Evolutionary conservation across 2,113 vertebrate species (phyloP), one percentile per base, ranked within the genome.

Genomic region (Harpagus bidentatus): DNA sequence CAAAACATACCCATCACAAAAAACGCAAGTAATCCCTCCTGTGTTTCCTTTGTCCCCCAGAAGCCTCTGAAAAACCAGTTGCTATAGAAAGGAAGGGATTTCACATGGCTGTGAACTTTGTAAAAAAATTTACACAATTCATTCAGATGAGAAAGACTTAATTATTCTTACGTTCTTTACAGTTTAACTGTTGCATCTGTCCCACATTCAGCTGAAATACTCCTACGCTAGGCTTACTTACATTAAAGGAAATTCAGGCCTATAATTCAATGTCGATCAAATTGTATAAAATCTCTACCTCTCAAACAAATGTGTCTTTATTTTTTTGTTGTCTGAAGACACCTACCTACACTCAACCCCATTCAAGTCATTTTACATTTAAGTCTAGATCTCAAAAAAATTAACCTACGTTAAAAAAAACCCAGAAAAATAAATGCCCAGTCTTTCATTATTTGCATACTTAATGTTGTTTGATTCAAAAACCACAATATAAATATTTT

Each of bases 401-500:
- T 22, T 73, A 74, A 42, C 34, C 6, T 17, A 34, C 23, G 52
- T 84, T 31, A 43, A 36, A 23, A 86, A 95, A 71, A 85, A 55
- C 36, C 34, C 36, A 5, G 13, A 80, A 65, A 77, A 72, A 92
- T 7, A 80, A 88, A 71, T 79, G 38, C 78, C 58, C 95, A 97
- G 96, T 86, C 90, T 96, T 94, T 92, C 92, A 70, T 94, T 98
- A 98, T 97, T 98, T 97, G 98, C 97, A 97, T 98, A 98, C 98
- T 98, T 98, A 98, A 97, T 95, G 88, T 92, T 98, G 94, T 97
- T 98, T 97, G 96, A 98, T 97, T 98, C 96, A 94, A 88, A 97
- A 97, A 96, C 98, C 98, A 89, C 95, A 97, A 91, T 48, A 96
- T 95, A 98, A 98, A 98, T 98, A 97, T 97, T 98, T 98, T 97